A percentile compares a stretch with the other conserved stretches of the same genome.
These are phyloP conservation scores for Loxodonta africana DNA, from an alignment of 2,113 vertebrate genomes.

Conservation along the genomic window DNA sequence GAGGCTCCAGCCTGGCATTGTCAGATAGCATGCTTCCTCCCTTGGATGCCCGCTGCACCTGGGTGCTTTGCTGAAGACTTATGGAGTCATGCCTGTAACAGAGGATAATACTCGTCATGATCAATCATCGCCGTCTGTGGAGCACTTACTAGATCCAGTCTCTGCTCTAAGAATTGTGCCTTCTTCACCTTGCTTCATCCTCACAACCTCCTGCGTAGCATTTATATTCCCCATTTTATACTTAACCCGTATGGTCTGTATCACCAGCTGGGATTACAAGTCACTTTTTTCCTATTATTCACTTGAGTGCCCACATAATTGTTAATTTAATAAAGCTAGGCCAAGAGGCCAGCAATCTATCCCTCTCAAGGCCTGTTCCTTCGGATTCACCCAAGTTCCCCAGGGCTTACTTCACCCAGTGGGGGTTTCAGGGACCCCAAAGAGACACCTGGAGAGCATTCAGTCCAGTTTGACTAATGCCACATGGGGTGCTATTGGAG, in stretches of 20 bases:
- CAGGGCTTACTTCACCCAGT: not conserved
- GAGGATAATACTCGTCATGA: rapidly evolving
- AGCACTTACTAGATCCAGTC: too few species aligned
- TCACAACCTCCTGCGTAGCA: not conserved
- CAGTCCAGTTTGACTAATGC: not conserved
- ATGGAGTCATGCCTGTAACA: not conserved
- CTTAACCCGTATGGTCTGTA: not conserved
- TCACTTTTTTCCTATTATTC: not conserved
- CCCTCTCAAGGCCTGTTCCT: not conserved
- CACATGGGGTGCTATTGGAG: rapidly evolving
- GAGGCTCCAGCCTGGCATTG: not conserved
- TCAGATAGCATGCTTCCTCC: not conserved
- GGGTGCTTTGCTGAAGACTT: not conserved
- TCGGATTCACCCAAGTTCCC: not conserved
- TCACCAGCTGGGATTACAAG: not conserved
- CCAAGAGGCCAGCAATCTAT: not conserved
- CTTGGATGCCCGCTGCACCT: not conserved
- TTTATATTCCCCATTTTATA: not conserved
- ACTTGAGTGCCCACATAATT: not conserved
- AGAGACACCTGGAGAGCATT: not conserved
- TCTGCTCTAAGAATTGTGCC: not conserved
- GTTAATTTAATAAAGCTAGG: not conserved
- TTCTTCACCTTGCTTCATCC: not conserved
- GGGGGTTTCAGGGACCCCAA: not conserved
- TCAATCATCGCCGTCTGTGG: too few species aligned